A percentile compares a stretch with the other conserved stretches of the same genome.
Evolutionary conservation across 2,888 invertebrate species (phyloP).

Genomic region (Agelastica alni): DNA sequence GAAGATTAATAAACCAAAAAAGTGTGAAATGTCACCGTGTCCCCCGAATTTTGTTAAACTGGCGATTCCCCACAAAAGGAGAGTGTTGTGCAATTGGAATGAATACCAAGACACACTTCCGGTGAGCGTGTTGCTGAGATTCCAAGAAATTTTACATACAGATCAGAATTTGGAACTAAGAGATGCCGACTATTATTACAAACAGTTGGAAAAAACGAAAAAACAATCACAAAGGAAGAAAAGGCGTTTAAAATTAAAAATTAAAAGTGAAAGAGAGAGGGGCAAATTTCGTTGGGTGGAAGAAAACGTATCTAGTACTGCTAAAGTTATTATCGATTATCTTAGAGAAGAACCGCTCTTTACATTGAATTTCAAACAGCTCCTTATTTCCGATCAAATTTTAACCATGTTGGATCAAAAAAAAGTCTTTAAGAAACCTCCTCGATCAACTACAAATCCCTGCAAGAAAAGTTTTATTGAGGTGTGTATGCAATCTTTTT

Average conservation of each 20-base stretch:
- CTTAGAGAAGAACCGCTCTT: slow-evolving; percentile 44
- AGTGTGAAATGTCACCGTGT: slow-evolving; percentile 42
- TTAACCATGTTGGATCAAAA: slow-evolving; percentile 35
- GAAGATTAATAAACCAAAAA: slow-evolving; percentile 26
- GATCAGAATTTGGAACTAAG: slow-evolving; percentile 47
- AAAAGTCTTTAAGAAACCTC: slow-evolving; percentile 34
- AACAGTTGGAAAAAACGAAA: slow-evolving; percentile 42
- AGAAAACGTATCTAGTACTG: slow-evolving; percentile 34
- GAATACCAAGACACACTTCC: slow-evolving; percentile 41
- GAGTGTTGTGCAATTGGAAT: slow-evolving; percentile 47
- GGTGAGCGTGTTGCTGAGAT: slow-evolving; percentile 41
- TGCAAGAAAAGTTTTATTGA: slow-evolving; percentile 41
- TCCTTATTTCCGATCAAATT: slow-evolving; percentile 46
- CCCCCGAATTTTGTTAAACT: slow-evolving; percentile 48
- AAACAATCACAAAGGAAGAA: slow-evolving; percentile 34
- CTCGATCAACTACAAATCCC: slow-evolving; percentile 39
- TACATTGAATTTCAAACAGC: slow-evolving; percentile 47
- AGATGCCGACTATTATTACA: slow-evolving; percentile 47
- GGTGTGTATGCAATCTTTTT: no score
- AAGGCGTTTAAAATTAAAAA: slow-evolving; percentile 25
- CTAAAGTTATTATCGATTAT: slow-evolving; percentile 40
- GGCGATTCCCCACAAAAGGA: slow-evolving; percentile 45
- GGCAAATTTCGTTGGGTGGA: slow-evolving; percentile 35
- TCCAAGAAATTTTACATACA: slow-evolving; percentile 47
- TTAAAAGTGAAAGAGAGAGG: slow-evolving; percentile 30